phyloP scores from a whole-genome alignment of 2,113 vertebrate species.

The Dromaius novaehollandiae region DNA sequence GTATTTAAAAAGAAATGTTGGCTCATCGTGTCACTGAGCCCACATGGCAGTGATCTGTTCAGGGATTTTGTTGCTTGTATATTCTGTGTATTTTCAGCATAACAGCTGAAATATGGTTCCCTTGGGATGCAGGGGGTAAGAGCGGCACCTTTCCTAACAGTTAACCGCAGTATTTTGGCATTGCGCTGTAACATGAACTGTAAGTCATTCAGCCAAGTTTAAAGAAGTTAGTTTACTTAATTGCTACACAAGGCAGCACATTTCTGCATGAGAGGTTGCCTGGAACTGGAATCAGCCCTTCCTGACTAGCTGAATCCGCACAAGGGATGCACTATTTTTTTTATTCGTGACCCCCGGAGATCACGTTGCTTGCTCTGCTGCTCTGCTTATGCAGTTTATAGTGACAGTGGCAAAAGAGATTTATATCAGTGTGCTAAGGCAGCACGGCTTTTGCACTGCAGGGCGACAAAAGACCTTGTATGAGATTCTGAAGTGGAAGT shows the following conservation, averaged over 20 bases:
- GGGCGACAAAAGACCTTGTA: accelerated
- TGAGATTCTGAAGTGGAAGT: accelerated
- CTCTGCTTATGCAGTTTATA: accelerated
- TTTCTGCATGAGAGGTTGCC: too few relatives aligned
- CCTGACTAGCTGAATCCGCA: not conserved
- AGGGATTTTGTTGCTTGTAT: too few relatives aligned
- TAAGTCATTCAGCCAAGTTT: accelerated
- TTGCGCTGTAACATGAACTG: accelerated
- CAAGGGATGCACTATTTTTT: not conserved
- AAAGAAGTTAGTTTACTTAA: accelerated
- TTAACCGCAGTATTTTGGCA: accelerated
- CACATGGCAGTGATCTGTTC: not conserved
- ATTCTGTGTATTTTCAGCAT: too few relatives aligned
- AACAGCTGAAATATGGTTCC: too few relatives aligned
- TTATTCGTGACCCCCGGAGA: not conserved
- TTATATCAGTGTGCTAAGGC: accelerated
- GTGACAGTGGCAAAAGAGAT: accelerated
- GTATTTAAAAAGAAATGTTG: accelerated
- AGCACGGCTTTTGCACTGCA: accelerated
- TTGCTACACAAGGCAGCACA: not conserved
- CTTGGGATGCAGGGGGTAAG: too few relatives aligned
- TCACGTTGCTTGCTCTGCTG: accelerated
- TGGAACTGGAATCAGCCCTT: not conserved
- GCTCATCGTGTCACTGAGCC: accelerated
- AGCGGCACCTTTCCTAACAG: not conserved